Evolutionary conservation across 2,888 invertebrate genomes (phyloP), one percentile per base, ranked within the genome.

Genomic region (Drosophila borealis): DNA sequence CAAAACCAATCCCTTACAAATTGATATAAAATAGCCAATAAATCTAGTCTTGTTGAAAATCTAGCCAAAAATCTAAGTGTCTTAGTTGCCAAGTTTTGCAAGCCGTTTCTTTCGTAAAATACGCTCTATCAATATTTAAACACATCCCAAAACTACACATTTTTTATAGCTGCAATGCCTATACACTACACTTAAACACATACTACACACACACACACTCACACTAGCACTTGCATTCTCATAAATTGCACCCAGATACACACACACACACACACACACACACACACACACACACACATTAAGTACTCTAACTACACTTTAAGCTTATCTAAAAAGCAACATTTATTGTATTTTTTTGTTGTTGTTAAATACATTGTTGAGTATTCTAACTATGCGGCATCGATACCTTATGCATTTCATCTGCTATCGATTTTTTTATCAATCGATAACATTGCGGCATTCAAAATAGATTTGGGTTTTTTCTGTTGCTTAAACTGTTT

Each of bases 81-180:
- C 78, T 71, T 88, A 85, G 88, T 80, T 85, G 87, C 88, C 78
- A 74, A 50, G 34, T 65, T 82, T 80, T 82, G 77, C 72, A 70
- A 84, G 70, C 69, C 71, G 70, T 76, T 88, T 70, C 69, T 74
- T 66, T 74, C 41, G 59, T 74, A 63, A 60, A 73, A 33, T 56
- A 66, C 50, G 51, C 53, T 29, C 55, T 60, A 63, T 57, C 41
- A 51, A 67, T 65, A 60, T 56, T 51, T 41, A 59, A 19, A 74
- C 46, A 64, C 46, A 61, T 41, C 29, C 44, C 34, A 59, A 45
- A 59, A 45, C 19, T 37, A 55, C 36, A 74, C 64, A 45, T 46
- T 61, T 77, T 44, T 64, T 73, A 73, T 81, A 85, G 63, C 59
- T 75, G 70, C 63, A 67, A 68, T 64, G 72, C 70, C 70, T 67